Conservation (phyloP, 2,113 vertebrate genomes). For the Ameiurus melas region DNA sequence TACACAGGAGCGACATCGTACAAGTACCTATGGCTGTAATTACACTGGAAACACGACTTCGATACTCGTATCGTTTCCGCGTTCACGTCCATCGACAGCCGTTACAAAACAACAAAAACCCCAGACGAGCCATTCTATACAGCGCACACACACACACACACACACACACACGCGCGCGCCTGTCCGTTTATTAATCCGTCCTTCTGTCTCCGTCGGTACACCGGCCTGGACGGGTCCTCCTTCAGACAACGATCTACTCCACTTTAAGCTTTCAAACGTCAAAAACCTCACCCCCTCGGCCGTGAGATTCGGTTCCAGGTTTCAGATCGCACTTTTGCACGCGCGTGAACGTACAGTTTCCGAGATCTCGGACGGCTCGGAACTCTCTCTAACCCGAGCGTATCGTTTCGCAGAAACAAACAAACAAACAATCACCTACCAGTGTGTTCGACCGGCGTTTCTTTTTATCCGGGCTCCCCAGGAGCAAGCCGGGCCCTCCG, state of each 20-base stretch:
- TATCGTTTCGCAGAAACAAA: not conserved
- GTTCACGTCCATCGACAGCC: not conserved
- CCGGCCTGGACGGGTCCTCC: not conserved
- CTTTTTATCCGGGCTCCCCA: conserved; percentile 85
- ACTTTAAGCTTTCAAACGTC: not conserved
- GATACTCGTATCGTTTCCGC: not conserved
- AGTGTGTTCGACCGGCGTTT: conserved; percentile 78
- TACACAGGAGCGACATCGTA: not conserved
- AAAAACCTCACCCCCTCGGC: too few relatives aligned
- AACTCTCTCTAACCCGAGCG: not conserved
- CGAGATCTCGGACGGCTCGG: not conserved
- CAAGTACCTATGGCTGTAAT: not conserved
- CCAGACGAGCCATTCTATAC: too few relatives aligned
- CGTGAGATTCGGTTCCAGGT: too few relatives aligned
- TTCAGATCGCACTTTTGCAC: too few relatives aligned
- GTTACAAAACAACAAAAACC: too few relatives aligned
- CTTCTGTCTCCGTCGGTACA: not conserved
- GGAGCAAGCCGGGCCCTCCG: conserved; percentile 76
- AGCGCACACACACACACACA: too few relatives aligned
- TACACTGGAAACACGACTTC: not conserved
- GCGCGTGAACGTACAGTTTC: too few relatives aligned
- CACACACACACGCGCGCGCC: too few relatives aligned
- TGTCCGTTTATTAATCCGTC: too few relatives aligned
- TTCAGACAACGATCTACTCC: not conserved
- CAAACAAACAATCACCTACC: too few relatives aligned